phyloP scores from a whole-genome alignment of 2,888 invertebrate genomes.

The Zaprionus bogoriensis region DNA sequence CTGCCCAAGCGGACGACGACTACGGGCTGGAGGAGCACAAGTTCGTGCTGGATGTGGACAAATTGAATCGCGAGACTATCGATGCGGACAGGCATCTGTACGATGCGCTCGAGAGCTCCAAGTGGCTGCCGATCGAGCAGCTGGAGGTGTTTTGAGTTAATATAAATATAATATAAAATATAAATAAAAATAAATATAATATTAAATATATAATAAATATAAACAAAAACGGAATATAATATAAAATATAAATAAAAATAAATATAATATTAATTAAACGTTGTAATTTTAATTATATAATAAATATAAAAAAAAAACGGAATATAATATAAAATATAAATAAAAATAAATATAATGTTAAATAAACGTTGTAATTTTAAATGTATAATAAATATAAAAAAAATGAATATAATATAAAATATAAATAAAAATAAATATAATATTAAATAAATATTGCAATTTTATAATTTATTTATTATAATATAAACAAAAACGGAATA shows the following conservation, averaged over 20 bases:
- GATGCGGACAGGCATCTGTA: conserved; percentile 90
- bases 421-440: too few relatives aligned
- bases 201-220: neutral
- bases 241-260: too few relatives aligned
- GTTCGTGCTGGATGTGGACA: conserved; percentile 88
- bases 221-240: too few relatives aligned
- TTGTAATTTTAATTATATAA: neutral
- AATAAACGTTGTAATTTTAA: neutral
- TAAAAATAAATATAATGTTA: neutral
- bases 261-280: too few relatives aligned
- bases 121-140: conserved; percentile 91
- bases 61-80: conserved; percentile 89
- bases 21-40: conserved; percentile 92
- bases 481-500: neutral
- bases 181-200: too few relatives aligned
- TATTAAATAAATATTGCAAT: neutral
- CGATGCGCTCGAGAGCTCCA: conserved; percentile 91
- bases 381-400: too few relatives aligned
- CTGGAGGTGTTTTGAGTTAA: conserved; percentile 85
- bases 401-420: too few relatives aligned
- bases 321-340: too few relatives aligned
- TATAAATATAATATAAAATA: too few relatives aligned
- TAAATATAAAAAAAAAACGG: too few relatives aligned
- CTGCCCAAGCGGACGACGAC: conserved; percentile 85
- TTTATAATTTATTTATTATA: neutral